A percentile compares a stretch with the other conserved stretches of the same genome.
These are phyloP conservation scores for Okamejei kenojei DNA, from an alignment of 2,797 vertebrate genomes.

Conservation along the genomic window DNA sequence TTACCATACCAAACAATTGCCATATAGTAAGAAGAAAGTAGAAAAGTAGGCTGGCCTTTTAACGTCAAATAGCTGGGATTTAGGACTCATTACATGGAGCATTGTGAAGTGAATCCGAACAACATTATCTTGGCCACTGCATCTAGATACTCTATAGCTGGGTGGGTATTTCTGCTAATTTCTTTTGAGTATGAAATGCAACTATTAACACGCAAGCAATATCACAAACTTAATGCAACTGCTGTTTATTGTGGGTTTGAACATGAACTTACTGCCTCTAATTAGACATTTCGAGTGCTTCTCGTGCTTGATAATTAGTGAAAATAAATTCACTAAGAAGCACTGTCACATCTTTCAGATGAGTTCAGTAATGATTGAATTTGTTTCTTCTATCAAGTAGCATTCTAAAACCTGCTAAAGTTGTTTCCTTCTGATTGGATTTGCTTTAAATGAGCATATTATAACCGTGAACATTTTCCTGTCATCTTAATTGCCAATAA, in stretches of 20 bases:
- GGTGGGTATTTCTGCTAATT: neutral
- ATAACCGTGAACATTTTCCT: neutral
- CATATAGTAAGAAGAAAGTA: neutral
- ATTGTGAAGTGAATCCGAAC: neutral
- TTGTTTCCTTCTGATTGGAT: neutral
- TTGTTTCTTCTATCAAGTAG: too few species aligned
- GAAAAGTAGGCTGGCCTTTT: neutral
- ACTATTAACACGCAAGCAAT: neutral
- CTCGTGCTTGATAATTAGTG: neutral
- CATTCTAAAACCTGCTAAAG: neutral
- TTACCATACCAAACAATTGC: too few species aligned
- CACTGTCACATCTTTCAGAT: neutral
- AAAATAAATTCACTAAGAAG: neutral
- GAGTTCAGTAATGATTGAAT: too few species aligned
- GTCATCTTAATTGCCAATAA: neutral
- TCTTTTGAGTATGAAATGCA: neutral
- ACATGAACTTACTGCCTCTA: neutral
- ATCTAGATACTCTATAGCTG: neutral
- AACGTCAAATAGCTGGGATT: too few species aligned
- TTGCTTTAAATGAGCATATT: neutral
- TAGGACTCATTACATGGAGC: neutral
- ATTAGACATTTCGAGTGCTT: neutral
- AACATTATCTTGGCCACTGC: neutral
- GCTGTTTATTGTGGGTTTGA: too few species aligned
- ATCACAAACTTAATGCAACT: neutral